Evolutionary conservation across 2,797 vertebrate genomes (phyloP), one percentile per base, ranked within the genome.

Genomic region (Thamnophis elegans): DNA sequence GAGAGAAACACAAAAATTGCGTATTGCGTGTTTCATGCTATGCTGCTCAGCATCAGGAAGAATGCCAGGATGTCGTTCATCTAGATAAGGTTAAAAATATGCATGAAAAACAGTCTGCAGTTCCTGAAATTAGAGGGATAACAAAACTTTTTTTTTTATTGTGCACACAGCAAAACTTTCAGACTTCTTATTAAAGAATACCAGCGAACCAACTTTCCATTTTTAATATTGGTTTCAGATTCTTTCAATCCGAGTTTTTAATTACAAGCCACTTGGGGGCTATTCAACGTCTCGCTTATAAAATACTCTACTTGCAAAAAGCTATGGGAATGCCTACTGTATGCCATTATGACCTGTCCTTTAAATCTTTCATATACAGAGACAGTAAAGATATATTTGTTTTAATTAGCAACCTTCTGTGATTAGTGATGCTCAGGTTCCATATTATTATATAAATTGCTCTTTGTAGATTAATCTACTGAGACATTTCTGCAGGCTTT

Each of bases 21-120:
- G 1, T 2, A 2, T 8, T 28, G 90, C 68, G 87, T 89, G 85
- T n/a, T 13, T 54, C 1, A 22, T 26, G 58, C 0, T 9, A 93
- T 87, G 92, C 54, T 42, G 16, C 89, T 54, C 91, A 93, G n/a
- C 88, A 89, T 51, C 91, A 93, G 90, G 90, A 96, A 94, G 91
- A 93, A 78, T n/a, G 82, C 53, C 92, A 95, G 94, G 89, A 94
- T 92, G 32, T 54, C 82, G 53, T 59, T 92, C 78, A 11, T 92
- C 89, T 89, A 95, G 93, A 96, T 93, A 95, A 96, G 95, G 56
- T 36, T 91, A 20, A 92, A 94, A 94, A 89, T 94, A 42, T 42
- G 47, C 7, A 28, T 91, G 53, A 73, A 82, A 93, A 68, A 28
- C 6, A 58, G 14, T n/a, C n/a, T 42, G 73, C 32, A 78, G 16